Conservation (phyloP, 1,140 invertebrate genomes). For the Manduca sexta region DNA sequence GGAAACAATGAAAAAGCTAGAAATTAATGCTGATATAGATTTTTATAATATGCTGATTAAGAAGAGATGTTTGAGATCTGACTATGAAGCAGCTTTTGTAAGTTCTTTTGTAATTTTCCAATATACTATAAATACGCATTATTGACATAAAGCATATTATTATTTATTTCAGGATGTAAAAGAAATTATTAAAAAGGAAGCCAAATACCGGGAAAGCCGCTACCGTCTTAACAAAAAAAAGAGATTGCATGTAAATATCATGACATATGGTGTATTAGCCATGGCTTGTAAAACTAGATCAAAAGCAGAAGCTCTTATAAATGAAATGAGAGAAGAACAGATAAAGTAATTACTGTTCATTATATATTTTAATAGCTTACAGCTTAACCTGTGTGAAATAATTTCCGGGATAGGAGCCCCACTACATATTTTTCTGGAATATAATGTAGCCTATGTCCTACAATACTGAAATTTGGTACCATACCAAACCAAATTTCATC, state of each 20-base stretch:
- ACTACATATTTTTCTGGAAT: too few species aligned
- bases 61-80: conserved; percentile 78
- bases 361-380: neutral
- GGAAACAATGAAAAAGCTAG: conserved; percentile 72
- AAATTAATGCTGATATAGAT: conserved; percentile 81
- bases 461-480: too few species aligned
- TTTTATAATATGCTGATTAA: conserved; percentile 93
- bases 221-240: conserved; percentile 57
- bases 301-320: conserved; percentile 77
- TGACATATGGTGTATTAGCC: conserved; percentile 91
- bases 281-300: conserved; percentile 79
- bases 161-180: conserved; percentile 75
- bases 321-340: conserved; percentile 79
- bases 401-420: too few species aligned
- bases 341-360: conserved; percentile 69
- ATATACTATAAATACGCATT: neutral
- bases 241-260: conserved; percentile 79
- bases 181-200: conserved; percentile 74
- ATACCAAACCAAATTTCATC: too few species aligned
- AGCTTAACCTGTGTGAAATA: too few species aligned
- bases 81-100: conserved; percentile 81
- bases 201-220: conserved; percentile 36
- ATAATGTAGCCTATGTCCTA: too few species aligned
- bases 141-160: conserved; percentile 2
- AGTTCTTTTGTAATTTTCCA: conserved; percentile 25